Evolutionary conservation across 2,113 vertebrate genomes (phyloP), one percentile per base, ranked within the genome.

Genomic region (Symphodus melops): DNA sequence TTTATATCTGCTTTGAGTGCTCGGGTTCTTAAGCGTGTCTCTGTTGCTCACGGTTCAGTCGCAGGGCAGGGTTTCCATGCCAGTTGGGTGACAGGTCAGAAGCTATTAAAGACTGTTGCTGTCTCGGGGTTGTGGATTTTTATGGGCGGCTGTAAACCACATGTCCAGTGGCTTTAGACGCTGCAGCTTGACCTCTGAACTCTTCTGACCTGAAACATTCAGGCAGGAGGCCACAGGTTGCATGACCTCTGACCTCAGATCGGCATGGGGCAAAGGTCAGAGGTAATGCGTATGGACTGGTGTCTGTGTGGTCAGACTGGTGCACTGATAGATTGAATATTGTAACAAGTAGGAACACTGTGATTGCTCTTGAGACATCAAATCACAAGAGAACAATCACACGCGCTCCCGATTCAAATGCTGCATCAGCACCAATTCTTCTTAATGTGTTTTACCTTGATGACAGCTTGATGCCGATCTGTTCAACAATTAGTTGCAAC

Each of bases 91-190:
- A 93, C 67, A 71, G 88, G 91, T 92, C 86, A 84, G 28, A 65
- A 74, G 75, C 87, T 78, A 69, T 85, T 83, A 83, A 93, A 91
- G 74, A 80, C 77, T 88, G 86, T 90, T 86, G 80, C 84, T 89
- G 84, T 91, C 82, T 76, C 55, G 59, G 79, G 59, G 77, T 79
- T 77, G 73, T 76, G 79, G 73, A 83, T 88, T n/a, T 66, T 82
- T 89, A 87, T 82, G 61, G 76, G 52, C 87, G 88, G 73, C 74
- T 79, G 75, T 62, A 65, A 68, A 83, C 80, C 68, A 87, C 87
- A 81, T 82, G 69, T 70, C 70, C 75, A 60, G 53, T 66, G 56
- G 48, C 61, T 91, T 93, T 93, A 66, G 56, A 81, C 87, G 77
- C 84, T 85, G 72, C 75, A 70, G 77, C 0, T 81, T 63, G 79